Evolutionary conservation across 2,113 vertebrate species (phyloP), one percentile per base, ranked within the genome.

Genomic region (Maccullochella peelii): DNA sequence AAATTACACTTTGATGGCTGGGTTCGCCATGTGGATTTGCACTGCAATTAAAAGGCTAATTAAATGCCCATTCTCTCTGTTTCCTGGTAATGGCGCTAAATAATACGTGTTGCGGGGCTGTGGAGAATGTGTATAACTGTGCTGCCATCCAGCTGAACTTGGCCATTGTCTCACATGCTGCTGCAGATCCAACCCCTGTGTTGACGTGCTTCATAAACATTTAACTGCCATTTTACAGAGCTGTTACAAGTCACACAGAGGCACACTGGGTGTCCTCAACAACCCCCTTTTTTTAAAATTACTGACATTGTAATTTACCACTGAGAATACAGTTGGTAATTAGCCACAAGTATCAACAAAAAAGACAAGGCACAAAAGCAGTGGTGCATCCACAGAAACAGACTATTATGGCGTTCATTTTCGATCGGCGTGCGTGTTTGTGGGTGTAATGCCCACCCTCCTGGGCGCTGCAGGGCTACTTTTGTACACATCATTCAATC

Each of bases 21-120:
- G 30, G 59, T 86, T 88, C 74, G 54, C 83, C 58, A 47, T 74
- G 83, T 82, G 42, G 84, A 89, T 95, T 83, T 91, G 90, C 83
- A 73, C 79, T 55, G 79, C 87, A 89, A 91, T 90, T 94, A 93
- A 90, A 91, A 79, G 79, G 65, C 86, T 80, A 92, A 93, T 93
- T 93, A 92, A 88, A 89, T 77, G 67, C 55, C 77, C 61, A 69
- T 92, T 87, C 66, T 73, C 27, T 54, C 83, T 42, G 77, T 89
- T 92, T 91, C 83, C 67, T 75, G 66, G 38, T 89, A 90, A 90
- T 89, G 65, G 50, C 21, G 33, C 80, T 77, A 88, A 89, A 83
- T 87, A 79, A 89, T 85, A 78, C 42, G 61, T 72, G 66, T 36
- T 69, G 79, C 69, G 72, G 50, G 30, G 73, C n/a, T 78, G 38